phyloP scores from a whole-genome alignment of 2,113 vertebrate species.

The Psittacula cyanocephala region DNA sequence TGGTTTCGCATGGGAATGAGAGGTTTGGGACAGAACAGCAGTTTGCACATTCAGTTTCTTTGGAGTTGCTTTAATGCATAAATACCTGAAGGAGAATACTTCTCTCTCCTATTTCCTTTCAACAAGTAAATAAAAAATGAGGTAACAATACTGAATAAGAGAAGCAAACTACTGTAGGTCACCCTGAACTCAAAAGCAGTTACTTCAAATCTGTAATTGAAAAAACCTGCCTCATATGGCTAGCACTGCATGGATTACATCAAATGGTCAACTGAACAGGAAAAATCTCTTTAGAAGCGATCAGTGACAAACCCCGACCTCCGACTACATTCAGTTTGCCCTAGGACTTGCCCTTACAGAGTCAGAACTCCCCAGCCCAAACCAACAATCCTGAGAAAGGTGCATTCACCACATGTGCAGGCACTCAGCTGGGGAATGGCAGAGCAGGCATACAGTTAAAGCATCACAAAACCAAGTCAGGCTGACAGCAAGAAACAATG shows the following conservation, averaged over 20 bases:
- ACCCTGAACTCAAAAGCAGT: not conserved
- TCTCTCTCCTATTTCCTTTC: not conserved
- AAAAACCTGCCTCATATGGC: not conserved
- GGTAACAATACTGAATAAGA: not conserved
- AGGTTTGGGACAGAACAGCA: not conserved
- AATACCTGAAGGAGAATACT: not conserved
- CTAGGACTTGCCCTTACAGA: not conserved
- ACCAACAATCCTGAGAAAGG: not conserved
- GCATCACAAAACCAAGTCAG: not conserved
- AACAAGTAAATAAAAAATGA: not conserved
- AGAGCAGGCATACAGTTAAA: not conserved
- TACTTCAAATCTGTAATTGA: not conserved
- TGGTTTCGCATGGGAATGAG: not conserved
- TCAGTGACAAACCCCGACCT: not conserved
- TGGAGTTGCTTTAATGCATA: not conserved
- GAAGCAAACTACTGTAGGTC: not conserved
- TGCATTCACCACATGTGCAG: fast-evolving
- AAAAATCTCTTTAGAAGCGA: not conserved
- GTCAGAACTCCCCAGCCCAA: not conserved
- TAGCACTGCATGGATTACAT: not conserved
- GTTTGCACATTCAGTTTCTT: not conserved
- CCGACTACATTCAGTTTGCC: not conserved
- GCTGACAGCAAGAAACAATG: not conserved
- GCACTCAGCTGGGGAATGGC: not conserved
- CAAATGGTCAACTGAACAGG: not conserved